A percentile compares a stretch with the other conserved stretches of the same genome.
These are phyloP conservation scores for Sepiola atlantica DNA, from an alignment of 2,888 invertebrate species.

Conservation along the genomic window DNA sequence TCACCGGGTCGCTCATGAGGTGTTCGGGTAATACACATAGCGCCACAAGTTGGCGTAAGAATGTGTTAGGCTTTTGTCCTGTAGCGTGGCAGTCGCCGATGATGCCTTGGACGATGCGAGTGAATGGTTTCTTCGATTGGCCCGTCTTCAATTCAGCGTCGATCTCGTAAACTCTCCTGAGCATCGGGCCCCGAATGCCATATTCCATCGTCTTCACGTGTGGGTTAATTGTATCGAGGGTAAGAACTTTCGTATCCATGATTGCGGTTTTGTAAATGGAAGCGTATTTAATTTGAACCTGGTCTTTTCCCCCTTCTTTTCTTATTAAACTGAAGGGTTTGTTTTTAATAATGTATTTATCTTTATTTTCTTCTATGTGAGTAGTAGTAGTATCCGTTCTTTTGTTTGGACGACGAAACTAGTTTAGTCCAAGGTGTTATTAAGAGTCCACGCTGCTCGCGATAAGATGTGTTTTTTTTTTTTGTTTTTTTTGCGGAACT, in stretches of 20 bases:
- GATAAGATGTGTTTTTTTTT: not conserved
- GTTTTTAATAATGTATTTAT: not conserved
- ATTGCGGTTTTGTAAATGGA: not conserved
- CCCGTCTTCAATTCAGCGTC: slow-evolving; percentile 84
- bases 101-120: slow-evolving; percentile 93
- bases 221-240: slow-evolving; percentile 88
- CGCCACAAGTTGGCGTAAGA: slow-evolving; percentile 91
- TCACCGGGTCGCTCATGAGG: slow-evolving; percentile 82
- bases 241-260: slow-evolving; percentile 65
- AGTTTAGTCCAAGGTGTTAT: not conserved
- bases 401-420: not conserved
- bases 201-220: slow-evolving; percentile 94
- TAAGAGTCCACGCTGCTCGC: not conserved
- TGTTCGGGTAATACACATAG: slow-evolving; percentile 82
- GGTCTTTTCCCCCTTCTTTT: too few relatives aligned
- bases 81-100: slow-evolving; percentile 99
- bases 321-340: not conserved
- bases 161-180: slow-evolving; percentile 91
- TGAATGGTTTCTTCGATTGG: slow-evolving; percentile 83
- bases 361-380: not conserved
- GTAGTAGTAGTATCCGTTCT: not conserved
- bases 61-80: slow-evolving; percentile 96
- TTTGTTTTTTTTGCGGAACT: too few relatives aligned
- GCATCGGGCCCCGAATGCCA: slow-evolving; percentile 96
- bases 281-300: too few relatives aligned